Evolutionary conservation across 2,797 vertebrate species (phyloP), one percentile per base, ranked within the genome.

Genomic region (Neosilurus hyrtlii): DNA sequence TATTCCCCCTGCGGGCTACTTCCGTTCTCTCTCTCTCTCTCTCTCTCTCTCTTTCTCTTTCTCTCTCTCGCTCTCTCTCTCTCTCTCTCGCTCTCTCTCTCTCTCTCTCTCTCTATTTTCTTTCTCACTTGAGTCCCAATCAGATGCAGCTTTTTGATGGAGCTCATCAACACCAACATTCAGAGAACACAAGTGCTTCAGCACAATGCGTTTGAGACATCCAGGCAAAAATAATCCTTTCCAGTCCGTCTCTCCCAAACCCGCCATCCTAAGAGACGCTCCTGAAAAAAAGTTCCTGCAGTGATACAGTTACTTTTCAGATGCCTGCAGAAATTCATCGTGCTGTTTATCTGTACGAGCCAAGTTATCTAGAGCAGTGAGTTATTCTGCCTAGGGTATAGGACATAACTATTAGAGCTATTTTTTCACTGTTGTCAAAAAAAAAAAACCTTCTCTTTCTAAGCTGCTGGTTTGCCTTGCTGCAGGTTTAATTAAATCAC

Each of bases 91-190:
- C 59, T 68, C 24, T 3, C 52, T 78, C 18, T 80, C 14, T 30
- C 63, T 73, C 43, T 43, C 37, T 43, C 37, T 43, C 37, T 43
- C 37, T 43, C 37, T 43, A 2, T 43, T 6, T 22, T 35, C 61
- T 74, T 24, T 37, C 80, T 73, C 80, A 81, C 80, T 86, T 56
- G 63, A 85, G 86, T 82, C 86, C 68, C 79, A 86, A 88, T 87
- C 84, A 89, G 87, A 88, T 85, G 84, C 81, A 72, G 83, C 84
- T 81, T 82, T 86, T 89, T 86, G 84, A 79, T 78, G 75, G 56
- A 84, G 83, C 86, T 88, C 87, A 87, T 87, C 83, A 86, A 68
- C 79, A 15, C 35, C 79, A 84, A 84, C 83, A 83, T 84, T 83
- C 82, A 82, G 30, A 24, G 66, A 73, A 84, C 68, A 74, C 35